These are phyloP conservation scores for Nephila pilipes DNA, from an alignment of 1,140 invertebrate species.

Conservation along the genomic window DNA sequence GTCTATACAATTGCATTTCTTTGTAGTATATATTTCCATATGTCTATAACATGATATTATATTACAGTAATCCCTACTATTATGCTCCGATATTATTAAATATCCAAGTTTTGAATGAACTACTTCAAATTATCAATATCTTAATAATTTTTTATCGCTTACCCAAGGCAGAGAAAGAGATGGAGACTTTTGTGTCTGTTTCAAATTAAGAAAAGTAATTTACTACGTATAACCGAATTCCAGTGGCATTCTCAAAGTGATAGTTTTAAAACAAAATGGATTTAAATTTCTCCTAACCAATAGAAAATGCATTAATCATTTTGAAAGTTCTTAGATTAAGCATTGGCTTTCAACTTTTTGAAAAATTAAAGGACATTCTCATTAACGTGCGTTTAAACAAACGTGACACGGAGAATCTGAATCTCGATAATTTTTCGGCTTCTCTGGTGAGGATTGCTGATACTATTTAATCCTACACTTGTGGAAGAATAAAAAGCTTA, in stretches of 20 bases:
- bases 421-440: constrained; percentile 14
- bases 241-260: background rate
- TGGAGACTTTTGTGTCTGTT: too few species aligned
- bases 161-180: too few species aligned
- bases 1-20: too few species aligned
- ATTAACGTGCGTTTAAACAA: constrained; percentile 30
- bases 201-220: background rate
- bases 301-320: constrained; percentile 50
- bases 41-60: too few species aligned
- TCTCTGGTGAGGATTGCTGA: constrained; percentile 19
- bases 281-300: constrained; percentile 16
- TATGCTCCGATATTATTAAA: too few species aligned
- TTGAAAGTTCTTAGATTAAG: constrained; percentile 3
- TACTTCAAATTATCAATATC: too few species aligned
- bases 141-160: too few species aligned
- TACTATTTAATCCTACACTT: constrained; percentile 67
- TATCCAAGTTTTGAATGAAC: too few species aligned
- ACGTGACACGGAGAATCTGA: constrained; percentile 2
- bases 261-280: background rate
- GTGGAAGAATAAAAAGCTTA: constrained; percentile 45
- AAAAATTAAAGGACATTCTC: constrained; percentile 16
- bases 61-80: too few species aligned
- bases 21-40: too few species aligned
- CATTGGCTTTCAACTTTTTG: background rate
- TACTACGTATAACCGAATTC: background rate